These are phyloP conservation scores for Drosophila subobscura DNA, from an alignment of 1,140 invertebrate species.

Conservation along the genomic window DNA sequence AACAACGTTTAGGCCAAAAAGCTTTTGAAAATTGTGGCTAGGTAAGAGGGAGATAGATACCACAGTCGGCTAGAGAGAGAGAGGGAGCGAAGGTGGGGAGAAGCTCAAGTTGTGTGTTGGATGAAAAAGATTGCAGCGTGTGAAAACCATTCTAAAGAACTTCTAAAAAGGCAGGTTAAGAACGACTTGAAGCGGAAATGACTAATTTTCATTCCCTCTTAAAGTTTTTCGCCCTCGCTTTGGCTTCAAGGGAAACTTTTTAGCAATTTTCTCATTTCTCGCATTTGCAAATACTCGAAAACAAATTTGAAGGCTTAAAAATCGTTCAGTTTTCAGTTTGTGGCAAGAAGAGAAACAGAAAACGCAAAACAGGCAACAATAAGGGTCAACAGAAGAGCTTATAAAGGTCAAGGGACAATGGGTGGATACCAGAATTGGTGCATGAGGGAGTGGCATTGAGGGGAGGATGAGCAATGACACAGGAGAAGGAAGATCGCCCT, in stretches of 20 bases:
- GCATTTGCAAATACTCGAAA: neutral
- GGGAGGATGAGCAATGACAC: conserved; percentile 40
- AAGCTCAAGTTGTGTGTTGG: conserved; percentile 19
- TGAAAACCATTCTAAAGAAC: conserved; percentile 14
- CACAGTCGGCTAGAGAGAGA: conserved; percentile 1
- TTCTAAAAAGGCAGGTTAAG: neutral
- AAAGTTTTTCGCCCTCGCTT: too few species aligned
- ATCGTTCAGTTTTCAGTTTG: conserved; percentile 21
- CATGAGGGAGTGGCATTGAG: conserved; percentile 16
- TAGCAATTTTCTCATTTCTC: neutral
- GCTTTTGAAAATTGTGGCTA: conserved; percentile 21
- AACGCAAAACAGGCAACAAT: conserved; percentile 51
- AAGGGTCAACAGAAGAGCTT: conserved; percentile 72
- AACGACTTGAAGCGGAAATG: conserved; percentile 21
- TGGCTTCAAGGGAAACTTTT: neutral
- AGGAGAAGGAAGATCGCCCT: conserved; percentile 45
- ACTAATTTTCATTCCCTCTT: conserved; percentile 11
- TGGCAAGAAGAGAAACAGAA: conserved; percentile 30
- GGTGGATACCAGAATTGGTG: conserved; percentile 4
- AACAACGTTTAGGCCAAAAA: conserved; percentile 48
- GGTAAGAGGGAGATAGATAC: neutral
- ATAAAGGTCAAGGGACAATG: conserved; percentile 74
- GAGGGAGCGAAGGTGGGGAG: conserved; percentile 14
- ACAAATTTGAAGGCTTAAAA: conserved; percentile 1
- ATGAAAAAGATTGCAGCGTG: conserved; percentile 31